Evolutionary conservation across 2,113 vertebrate genomes (phyloP).

Genomic region (Poeciliopsis retropinna): DNA sequence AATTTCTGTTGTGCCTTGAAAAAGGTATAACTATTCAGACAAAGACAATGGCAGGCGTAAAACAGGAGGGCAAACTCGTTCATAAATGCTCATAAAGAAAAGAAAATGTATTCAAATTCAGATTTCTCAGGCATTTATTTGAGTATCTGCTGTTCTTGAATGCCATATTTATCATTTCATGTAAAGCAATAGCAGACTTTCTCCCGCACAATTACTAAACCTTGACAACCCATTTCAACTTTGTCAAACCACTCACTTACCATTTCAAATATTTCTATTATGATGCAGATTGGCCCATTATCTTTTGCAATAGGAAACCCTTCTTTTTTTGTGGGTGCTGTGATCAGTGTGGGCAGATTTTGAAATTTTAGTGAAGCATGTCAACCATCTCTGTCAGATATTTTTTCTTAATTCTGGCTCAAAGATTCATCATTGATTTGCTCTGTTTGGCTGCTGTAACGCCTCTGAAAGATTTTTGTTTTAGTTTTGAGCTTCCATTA

Average conservation of each 20-base stretch:
- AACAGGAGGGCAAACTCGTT: not conserved
- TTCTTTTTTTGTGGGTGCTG: constrained; percentile 40
- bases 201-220: constrained; percentile 65
- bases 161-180: constrained; percentile 56
- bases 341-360: constrained; percentile 30
- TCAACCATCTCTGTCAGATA: constrained; percentile 11
- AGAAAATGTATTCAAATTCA: constrained; percentile 19
- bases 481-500: constrained; percentile 21
- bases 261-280: constrained; percentile 68
- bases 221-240: constrained; percentile 68
- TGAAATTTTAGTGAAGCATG: constrained; percentile 45
- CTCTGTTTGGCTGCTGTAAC: not conserved
- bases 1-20: not conserved
- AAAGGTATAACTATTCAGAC: not conserved
- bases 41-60: not conserved
- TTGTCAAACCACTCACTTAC: constrained; percentile 67
- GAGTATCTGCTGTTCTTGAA: constrained; percentile 40
- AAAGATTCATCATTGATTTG: not conserved
- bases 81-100: not conserved
- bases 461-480: constrained; percentile 4
- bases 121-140: constrained; percentile 40
- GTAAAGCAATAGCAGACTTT: constrained; percentile 60
- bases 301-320: constrained; percentile 52
- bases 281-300: constrained; percentile 72
- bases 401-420: constrained; percentile 8